Base-by-base conservation (phyloP, 1,140 invertebrate genomes). In the Harpegnathos saltator region DNA sequence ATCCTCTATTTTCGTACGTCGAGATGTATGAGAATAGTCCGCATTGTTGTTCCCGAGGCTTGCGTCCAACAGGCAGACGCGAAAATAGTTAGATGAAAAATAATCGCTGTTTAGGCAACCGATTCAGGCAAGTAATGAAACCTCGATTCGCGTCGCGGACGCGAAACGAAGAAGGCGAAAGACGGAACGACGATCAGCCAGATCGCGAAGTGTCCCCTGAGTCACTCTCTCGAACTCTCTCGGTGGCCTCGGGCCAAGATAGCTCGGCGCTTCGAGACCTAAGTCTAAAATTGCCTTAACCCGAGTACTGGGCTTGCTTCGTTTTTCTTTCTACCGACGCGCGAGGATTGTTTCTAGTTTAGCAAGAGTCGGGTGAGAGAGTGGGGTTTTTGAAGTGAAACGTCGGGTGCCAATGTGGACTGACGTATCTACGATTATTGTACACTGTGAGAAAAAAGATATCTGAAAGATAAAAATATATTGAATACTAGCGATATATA, bases 211-310 rank as follows among this genome's bases (percentile, higher is more conserved):
- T 74, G 62, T 77, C 73, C 69, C 77, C 69, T 90, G 90, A 92
- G 81, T 89, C 86, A 87, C 59, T 84, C 84, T 85, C 75, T 81
- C 75, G 65, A 83, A 82, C 69, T 78, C 48, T 56, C 63, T 56
- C 44, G 58, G 77, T 92, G 91, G 90, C 92, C 84, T 62, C 54
- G 63, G 82, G 92, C 92, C 91, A 91, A 90, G 90, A 90, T 91
- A 87, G 88, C 87, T 93, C 82, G 89, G 84, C 81, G 88, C 65
- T 85, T 89, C 82, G 87, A 84, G 86, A 89, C 88, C 90, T 90
- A 90, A 92, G 90, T 90, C 91, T 93, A 92, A 93, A 93, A 93
- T 92, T 93, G 92, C 87, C 83, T 86, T 89, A 89, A 88, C 84
- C 83, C 80, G 68, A 88, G 82, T 68, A 75, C 85, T 78, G 78